phyloP scores from a whole-genome alignment of 2,797 vertebrate genomes.

The Clarias fuscus region DNA sequence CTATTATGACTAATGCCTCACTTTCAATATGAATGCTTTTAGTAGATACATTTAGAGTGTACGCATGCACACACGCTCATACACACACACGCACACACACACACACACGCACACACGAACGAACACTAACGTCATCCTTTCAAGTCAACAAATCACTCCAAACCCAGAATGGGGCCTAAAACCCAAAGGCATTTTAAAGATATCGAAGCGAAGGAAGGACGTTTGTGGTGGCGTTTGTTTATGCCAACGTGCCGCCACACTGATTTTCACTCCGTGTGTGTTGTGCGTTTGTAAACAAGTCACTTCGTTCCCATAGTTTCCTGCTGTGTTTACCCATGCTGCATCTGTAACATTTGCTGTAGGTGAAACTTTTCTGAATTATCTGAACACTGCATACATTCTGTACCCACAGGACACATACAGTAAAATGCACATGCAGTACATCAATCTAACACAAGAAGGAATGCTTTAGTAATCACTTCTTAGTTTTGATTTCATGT shows the following conservation, averaged over 20 bases:
- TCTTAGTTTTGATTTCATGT: too few species aligned
- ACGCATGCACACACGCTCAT: background rate
- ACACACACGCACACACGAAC: constrained; percentile 18
- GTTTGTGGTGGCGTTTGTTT: constrained; percentile 30
- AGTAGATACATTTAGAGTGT: constrained; percentile 8
- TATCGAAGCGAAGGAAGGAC: constrained; percentile 15
- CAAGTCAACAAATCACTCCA: constrained; percentile 49
- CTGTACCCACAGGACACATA: background rate
- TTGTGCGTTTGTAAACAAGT: constrained; percentile 64
- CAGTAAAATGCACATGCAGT: background rate
- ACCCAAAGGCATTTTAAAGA: constrained; percentile 39
- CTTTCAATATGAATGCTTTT: constrained; percentile 14
- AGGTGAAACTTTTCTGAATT: background rate
- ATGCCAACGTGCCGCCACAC: constrained; percentile 52
- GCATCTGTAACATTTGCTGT: background rate
- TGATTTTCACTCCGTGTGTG: constrained; percentile 61
- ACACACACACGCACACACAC: constrained; percentile 26
- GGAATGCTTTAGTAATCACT: background rate
- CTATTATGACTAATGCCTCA: constrained; percentile 1
- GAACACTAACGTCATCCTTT: constrained; percentile 17
- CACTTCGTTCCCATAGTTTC: constrained; percentile 55
- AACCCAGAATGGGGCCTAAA: constrained; percentile 35
- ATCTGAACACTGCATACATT: background rate
- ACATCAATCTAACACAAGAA: background rate
- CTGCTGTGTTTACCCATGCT: background rate